Evolutionary conservation across 2,113 vertebrate species (phyloP).

Genomic region (Danio rerio): DNA sequence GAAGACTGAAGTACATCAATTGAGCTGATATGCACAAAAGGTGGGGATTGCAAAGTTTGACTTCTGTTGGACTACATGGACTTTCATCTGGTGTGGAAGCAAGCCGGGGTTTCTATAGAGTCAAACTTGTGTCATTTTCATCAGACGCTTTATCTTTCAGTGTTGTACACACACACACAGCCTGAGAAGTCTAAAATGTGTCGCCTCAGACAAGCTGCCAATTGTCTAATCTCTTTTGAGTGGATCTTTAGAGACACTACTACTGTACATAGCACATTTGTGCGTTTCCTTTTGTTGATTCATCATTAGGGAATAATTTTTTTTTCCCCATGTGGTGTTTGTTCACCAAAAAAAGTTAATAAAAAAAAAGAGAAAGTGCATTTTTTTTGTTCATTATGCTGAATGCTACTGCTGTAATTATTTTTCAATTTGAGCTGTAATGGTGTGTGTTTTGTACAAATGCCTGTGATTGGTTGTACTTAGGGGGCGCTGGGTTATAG

Average conservation of each 20-base stretch:
- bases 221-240: background rate
- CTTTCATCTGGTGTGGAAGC: background rate
- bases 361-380: too few species aligned
- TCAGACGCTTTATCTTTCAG: slow-evolving; percentile 2
- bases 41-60: background rate
- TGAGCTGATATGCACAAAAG: background rate
- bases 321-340: too few species aligned
- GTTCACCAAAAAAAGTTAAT: too few species aligned
- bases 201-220: background rate
- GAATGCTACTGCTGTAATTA: too few species aligned
- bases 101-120: background rate
- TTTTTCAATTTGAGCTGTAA: too few species aligned
- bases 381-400: too few species aligned
- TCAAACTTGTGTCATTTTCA: background rate
- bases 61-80: background rate
- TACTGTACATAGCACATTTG: too few species aligned
- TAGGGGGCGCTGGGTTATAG: too few species aligned
- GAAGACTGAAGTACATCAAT: background rate
- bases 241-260: slow-evolving; percentile 1
- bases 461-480: too few species aligned
- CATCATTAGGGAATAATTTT: too few species aligned
- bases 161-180: slow-evolving; percentile 14
- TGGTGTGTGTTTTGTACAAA: too few species aligned
- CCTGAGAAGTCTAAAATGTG: background rate
- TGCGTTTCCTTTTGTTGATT: slow-evolving; percentile 7